Conservation (phyloP, 2,888 invertebrate species). For the Ditylenchus weischeri region DNA sequence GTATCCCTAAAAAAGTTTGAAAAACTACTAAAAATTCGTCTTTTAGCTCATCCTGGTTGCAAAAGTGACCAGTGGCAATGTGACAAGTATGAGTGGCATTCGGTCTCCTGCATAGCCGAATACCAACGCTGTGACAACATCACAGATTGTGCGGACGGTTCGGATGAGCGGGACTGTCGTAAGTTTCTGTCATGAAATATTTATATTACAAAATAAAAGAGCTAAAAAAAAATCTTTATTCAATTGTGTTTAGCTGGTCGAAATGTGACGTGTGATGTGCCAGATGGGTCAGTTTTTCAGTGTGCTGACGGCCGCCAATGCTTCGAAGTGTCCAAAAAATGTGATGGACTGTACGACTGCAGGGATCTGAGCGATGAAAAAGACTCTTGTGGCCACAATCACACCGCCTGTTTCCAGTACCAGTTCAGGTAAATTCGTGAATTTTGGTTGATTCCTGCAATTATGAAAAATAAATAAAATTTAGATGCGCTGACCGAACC, state of each 20-base stretch:
- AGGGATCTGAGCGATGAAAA: slow-evolving; percentile 73
- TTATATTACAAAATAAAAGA: not conserved
- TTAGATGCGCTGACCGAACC: slow-evolving; percentile 74
- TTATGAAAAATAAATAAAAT: not conserved
- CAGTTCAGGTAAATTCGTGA: slow-evolving; percentile 74
- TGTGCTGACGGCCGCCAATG: slow-evolving; percentile 75
- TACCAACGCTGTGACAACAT: slow-evolving; percentile 91
- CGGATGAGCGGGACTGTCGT: slow-evolving; percentile 89
- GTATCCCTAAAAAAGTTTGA: no score
- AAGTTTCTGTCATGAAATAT: slow-evolving; percentile 64
- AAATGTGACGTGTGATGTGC: slow-evolving; percentile 40
- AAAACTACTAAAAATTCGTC: not conserved
- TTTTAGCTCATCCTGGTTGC: slow-evolving; percentile 87
- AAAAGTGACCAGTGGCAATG: slow-evolving; percentile 81
- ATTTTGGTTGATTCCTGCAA: not conserved
- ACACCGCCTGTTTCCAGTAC: slow-evolving; percentile 58
- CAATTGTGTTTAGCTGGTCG: slow-evolving; percentile 24
- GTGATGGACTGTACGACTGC: slow-evolving; percentile 81
- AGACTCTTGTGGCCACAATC: slow-evolving; percentile 70
- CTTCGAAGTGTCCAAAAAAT: slow-evolving; percentile 81
- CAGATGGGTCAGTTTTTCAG: slow-evolving; percentile 67
- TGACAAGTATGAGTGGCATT: slow-evolving; percentile 88
- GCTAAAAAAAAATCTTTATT: not conserved
- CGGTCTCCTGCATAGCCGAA: slow-evolving; percentile 88
- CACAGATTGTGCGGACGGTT: slow-evolving; percentile 88